Percentiles rank a stretch among this genome's conserved stretches.
Conservation (phyloP, 2,113 vertebrate genomes). For the Oxygymnocypris stewartii region DNA sequence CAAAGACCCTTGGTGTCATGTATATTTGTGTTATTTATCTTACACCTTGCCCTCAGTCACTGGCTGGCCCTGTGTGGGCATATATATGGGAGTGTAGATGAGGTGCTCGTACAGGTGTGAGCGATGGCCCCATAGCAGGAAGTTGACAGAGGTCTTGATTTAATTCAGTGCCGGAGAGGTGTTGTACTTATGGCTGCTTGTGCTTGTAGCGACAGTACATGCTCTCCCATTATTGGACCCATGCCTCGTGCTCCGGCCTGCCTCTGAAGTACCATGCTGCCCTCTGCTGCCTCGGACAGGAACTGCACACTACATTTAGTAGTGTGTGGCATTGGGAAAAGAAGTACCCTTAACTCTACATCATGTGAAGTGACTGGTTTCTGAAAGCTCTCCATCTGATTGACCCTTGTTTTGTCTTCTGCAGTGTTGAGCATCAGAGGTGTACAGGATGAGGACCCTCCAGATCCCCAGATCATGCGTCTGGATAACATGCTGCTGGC, state of each 20-base stretch:
- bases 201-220: slow-evolving; percentile 80
- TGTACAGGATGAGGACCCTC: slow-evolving; percentile 85
- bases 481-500: slow-evolving; percentile 90
- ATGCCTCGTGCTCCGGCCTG: slow-evolving; percentile 70
- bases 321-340: neutral
- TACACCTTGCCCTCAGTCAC: neutral
- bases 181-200: slow-evolving; percentile 77
- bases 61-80: slow-evolving; percentile 1
- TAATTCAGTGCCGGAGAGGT: slow-evolving; percentile 79
- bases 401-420: neutral
- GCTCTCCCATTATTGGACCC: slow-evolving; percentile 77
- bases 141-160: slow-evolving; percentile 78
- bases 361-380: neutral
- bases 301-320: slow-evolving; percentile 34
- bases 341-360: neutral
- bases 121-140: slow-evolving; percentile 68
- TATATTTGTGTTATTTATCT: neutral
- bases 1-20: neutral
- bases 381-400: neutral
- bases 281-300: slow-evolving; percentile 69
- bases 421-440: slow-evolving; percentile 84
- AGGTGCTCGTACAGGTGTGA: slow-evolving; percentile 46
- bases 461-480: slow-evolving; percentile 85
- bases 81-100: slow-evolving; percentile 39
- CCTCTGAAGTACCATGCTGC: slow-evolving; percentile 67